Conservation (phyloP, 1,140 invertebrate genomes). For the Cydia pomonella region DNA sequence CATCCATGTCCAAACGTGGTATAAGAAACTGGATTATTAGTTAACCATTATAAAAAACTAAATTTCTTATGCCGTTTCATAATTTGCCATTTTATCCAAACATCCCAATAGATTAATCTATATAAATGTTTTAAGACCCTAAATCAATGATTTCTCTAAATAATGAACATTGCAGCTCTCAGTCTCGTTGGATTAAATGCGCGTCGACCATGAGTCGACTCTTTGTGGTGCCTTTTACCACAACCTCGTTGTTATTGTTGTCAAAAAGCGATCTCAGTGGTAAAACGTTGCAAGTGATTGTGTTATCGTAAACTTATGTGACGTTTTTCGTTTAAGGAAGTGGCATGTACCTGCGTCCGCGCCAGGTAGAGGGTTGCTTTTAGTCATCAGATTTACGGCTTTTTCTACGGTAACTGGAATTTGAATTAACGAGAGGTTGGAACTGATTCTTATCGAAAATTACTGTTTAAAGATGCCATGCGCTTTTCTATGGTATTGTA, state of each 20-base stretch:
- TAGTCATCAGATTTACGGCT: conserved; percentile 28
- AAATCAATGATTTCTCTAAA: background rate
- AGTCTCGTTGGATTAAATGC: background rate
- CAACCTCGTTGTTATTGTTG: conserved; percentile 25
- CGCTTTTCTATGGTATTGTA: background rate
- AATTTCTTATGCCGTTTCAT: too few species aligned
- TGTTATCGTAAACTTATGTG: background rate
- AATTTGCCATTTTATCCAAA: too few species aligned
- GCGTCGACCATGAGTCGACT: conserved; percentile 10
- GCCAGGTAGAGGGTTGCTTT: conserved; percentile 29
- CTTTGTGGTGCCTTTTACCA: conserved; percentile 11
- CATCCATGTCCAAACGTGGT: too few species aligned
- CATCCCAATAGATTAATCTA: too few species aligned
- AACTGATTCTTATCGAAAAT: conserved; percentile 27
- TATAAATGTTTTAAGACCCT: too few species aligned
- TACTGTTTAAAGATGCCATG: conserved; percentile 12
- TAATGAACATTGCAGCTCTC: background rate
- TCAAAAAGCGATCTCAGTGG: background rate
- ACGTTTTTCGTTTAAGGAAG: background rate
- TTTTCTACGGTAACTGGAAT: conserved; percentile 26
- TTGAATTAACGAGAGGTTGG: conserved; percentile 20
- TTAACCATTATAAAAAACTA: too few species aligned
- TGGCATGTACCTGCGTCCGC: background rate
- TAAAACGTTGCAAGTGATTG: background rate
- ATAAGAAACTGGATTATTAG: too few species aligned